Evolutionary conservation across 1,140 invertebrate species (phyloP).

Genomic region (Neodiprion lecontei): DNA sequence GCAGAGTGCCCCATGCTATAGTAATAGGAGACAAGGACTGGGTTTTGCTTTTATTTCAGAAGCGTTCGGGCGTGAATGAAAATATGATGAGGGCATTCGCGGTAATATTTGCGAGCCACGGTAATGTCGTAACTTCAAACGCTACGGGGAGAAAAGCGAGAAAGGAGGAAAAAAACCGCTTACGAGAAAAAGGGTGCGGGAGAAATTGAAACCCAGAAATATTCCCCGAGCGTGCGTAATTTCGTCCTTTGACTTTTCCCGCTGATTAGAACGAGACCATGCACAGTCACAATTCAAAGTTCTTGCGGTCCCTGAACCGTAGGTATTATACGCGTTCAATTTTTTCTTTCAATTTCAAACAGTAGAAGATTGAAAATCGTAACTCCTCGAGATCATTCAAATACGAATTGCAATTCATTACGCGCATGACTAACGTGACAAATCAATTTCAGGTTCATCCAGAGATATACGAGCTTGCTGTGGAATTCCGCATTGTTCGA

Average conservation of each 20-base stretch:
- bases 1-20: neutral
- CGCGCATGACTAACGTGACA: conserved; percentile 33
- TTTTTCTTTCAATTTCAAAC: no score
- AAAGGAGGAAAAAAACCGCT: neutral
- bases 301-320: neutral
- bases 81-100: neutral
- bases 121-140: neutral
- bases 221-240: neutral
- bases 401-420: conserved; percentile 38
- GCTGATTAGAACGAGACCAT: neutral
- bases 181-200: neutral
- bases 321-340: no score
- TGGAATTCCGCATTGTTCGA: conserved; percentile 25
- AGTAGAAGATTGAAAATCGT: no score
- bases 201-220: neutral
- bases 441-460: conserved; percentile 36
- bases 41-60: neutral
- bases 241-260: neutral
- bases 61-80: conserved; percentile 1
- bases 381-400: no score
- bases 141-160: neutral
- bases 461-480: neutral
- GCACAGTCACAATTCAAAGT: neutral
- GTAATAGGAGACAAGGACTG: neutral
- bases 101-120: conserved; percentile 4